Base-by-base conservation (phyloP, 1,140 invertebrate genomes). In the Drosophila albomicans region DNA sequence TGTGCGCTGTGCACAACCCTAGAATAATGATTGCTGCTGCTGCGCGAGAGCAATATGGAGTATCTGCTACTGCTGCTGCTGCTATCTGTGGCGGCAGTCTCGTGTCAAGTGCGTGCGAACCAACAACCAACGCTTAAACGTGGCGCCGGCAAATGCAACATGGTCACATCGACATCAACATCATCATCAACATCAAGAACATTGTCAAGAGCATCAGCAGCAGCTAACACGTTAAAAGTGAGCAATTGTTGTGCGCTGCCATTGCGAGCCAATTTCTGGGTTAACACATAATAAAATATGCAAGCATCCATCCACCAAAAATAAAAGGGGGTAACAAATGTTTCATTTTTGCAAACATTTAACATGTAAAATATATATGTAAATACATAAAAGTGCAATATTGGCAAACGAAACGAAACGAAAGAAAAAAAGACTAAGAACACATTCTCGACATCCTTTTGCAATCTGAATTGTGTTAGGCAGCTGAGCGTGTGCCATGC, bases 401-500 rank as follows among this genome's bases (percentile, higher is more conserved):
- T 41, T 32, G 6, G 13, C 7, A 32, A 13, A 10, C 41, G 41
- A 5, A 43, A 32, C 0, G 7, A 32, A 32, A 32, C 15, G 7
- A 32, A 32, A 32, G 30, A 32, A 32, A 32, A 6, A 32, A 8
- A 6, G 32, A 6, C 32, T 6, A 32, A 5, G 35, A 38, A n/a
- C 3, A n/a, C 3, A 43, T 5, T 41, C 38, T 41, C 38, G 8
- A 43, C n/a, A 38, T 38, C 10, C 35, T 25, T 25, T 25, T 38
- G 35, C 35, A 38, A 38, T 38, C 35, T 38, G 35, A 38, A 38
- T 38, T 38, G 35, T 11, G 4, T 35, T 56, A 25, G 49, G 20
- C 49, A 25, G 16, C 30, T 38, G 46, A 61, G 49, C 20, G 10
- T 15, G 70, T 88, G 84, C 66, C 84, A 88, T 88, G 84, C 84